A percentile compares a stretch with the other conserved stretches of the same genome.
Conservation (phyloP, 2,797 vertebrate species). For the Sciaenops ocellatus region DNA sequence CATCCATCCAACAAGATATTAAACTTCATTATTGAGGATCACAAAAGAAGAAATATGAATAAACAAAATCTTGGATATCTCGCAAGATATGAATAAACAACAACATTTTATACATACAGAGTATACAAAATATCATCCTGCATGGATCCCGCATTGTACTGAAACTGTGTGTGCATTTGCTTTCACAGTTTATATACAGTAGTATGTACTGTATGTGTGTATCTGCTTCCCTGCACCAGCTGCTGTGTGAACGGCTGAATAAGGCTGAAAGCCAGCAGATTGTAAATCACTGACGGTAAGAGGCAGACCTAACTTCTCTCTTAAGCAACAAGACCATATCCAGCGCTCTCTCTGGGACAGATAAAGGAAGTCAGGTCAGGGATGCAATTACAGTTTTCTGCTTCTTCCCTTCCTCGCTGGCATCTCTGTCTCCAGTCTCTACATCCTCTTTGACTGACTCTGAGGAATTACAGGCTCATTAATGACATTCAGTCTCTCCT, state of each 20-base stretch:
- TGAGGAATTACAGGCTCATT: constrained; percentile 53
- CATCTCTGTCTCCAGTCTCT: constrained; percentile 5
- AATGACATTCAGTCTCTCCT: constrained; percentile 40
- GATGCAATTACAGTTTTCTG: constrained; percentile 58
- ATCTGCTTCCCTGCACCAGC: neutral
- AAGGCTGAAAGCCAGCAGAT: constrained; percentile 5
- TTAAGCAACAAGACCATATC: constrained; percentile 17
- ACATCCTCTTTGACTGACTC: constrained; percentile 47
- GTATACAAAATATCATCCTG: neutral
- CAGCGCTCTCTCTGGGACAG: constrained; percentile 48
- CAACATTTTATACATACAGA: too few species aligned
- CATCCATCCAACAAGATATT: too few species aligned
- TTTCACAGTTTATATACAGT: neutral
- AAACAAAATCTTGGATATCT: neutral
- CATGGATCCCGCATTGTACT: constrained; percentile 7
- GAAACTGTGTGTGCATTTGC: neutral
- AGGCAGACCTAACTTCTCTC: constrained; percentile 32
- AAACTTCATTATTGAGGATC: neutral
- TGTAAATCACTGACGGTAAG: constrained; percentile 34
- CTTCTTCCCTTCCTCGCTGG: constrained; percentile 3
- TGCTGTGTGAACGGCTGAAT: neutral
- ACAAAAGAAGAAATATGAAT: neutral
- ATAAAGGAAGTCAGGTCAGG: constrained; percentile 54
- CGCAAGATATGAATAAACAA: neutral
- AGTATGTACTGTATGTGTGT: neutral